Evolutionary conservation across 2,888 invertebrate genomes (phyloP), one percentile per base, ranked within the genome.

Genomic region (Pseudococcus viburni): DNA sequence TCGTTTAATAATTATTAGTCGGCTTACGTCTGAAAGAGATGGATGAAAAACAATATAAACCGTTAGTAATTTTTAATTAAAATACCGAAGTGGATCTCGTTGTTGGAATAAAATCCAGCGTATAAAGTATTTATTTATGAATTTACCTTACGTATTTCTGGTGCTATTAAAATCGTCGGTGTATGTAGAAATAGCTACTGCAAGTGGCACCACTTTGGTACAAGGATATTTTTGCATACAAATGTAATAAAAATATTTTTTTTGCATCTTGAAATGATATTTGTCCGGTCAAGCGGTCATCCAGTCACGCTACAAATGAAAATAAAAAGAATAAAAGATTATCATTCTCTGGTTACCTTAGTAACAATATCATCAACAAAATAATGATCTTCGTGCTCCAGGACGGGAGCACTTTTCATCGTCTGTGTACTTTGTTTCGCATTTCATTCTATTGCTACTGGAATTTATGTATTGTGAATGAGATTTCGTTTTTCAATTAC

Each of bases 1-100:
- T 42, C 80, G 33, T 46, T 33, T 33, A 33, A 42, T 80, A 80
- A 42, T 80, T 80, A 80, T n/a, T 80, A 80, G 80, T 42, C 80
- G 80, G 80, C 80, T 80, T 42, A 19, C 17, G 42, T 39, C 42
- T 80, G 46, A 42, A 80, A 80, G 42, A 42, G 42, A 80, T 80
- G 6, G 15, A 80, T 42, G 42, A n/a, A 80, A 42, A 42, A 73
- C 68, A 80, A 42, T 80, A 42, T n/a, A 12, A 80, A 80, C 80
- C 80, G 80, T 80, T 80, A 80, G 42, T 46, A 80, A 80, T 80
- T 80, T 80, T 46, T 80, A 80, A 80, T 80, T 80, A 80, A 80
- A 22, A 80, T 80, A 80, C 80, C 80, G 11, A 11, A 73, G 15
- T 80, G 42, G n/a, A 42, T 42, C 42, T 80, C 15, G 80, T 42